Conservation (phyloP, 2,113 vertebrate genomes). For the Myotis brandtii region DNA sequence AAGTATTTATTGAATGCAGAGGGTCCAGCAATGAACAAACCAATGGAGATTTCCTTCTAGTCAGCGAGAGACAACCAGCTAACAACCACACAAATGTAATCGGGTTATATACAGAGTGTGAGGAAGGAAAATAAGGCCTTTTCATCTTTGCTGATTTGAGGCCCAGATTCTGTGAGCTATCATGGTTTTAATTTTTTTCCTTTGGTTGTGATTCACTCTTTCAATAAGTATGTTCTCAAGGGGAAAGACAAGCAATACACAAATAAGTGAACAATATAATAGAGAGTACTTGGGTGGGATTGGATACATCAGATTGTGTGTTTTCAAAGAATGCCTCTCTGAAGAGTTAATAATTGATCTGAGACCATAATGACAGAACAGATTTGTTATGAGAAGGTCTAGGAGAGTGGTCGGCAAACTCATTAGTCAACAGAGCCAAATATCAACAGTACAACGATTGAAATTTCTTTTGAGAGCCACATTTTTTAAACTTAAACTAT, state of each 20-base stretch:
- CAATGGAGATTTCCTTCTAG: neutral
- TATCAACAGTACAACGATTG: no score
- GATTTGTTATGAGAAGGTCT: neutral
- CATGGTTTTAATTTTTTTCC: neutral
- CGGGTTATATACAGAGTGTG: neutral
- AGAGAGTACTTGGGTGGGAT: neutral
- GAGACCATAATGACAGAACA: neutral
- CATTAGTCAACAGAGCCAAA: no score
- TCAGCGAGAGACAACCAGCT: neutral
- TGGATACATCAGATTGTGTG: neutral
- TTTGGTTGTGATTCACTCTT: neutral
- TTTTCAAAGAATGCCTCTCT: constrained; percentile 26
- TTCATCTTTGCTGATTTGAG: neutral
- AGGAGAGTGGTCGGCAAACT: neutral
- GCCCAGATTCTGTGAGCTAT: neutral
- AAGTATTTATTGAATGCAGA: neutral
- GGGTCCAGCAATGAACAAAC: neutral
- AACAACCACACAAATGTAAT: neutral
- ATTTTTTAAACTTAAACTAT: no score
- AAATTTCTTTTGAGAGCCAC: no score
- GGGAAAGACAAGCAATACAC: neutral
- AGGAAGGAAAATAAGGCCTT: neutral
- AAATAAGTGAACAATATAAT: neutral
- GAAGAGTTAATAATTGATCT: neutral
- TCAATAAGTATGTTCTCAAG: neutral